A percentile compares a stretch with the other conserved stretches of the same genome.
Conservation (phyloP, 2,888 invertebrate species). For the Macrophya alboannulata region DNA sequence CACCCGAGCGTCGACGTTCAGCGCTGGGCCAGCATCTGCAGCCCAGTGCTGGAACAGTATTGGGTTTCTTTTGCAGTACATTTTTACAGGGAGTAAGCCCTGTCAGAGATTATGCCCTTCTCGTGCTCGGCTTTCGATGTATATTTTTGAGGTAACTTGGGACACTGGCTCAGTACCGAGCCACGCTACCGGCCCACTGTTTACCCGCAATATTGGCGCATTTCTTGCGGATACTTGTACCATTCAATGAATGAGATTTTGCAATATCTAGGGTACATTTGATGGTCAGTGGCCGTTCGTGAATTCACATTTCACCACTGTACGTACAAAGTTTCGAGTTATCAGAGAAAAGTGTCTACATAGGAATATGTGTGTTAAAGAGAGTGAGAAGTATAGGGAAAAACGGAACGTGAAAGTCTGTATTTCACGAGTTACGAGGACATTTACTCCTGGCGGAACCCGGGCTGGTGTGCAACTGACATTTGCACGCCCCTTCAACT, state of each 20-base stretch:
- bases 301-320: neutral
- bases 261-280: neutral
- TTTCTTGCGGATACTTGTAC: no score
- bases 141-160: no score
- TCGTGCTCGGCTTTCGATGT: no score
- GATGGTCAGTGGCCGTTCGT: neutral
- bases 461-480: constrained; percentile 30
- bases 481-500: constrained; percentile 27
- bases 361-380: neutral
- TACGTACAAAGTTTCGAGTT: neutral
- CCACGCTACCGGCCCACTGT: no score
- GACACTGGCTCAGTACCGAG: no score
- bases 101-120: no score
- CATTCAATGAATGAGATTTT: neutral
- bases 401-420: neutral
- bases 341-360: neutral
- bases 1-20: no score
- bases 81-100: no score
- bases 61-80: no score
- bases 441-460: neutral
- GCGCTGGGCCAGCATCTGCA: no score
- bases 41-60: no score
- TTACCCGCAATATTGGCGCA: no score
- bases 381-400: neutral
- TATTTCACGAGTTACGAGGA: constrained; percentile 34